A percentile compares a stretch with the other conserved stretches of the same genome.
phyloP scores from a whole-genome alignment of 2,113 vertebrate genomes.

The Kryptolebias marmoratus region DNA sequence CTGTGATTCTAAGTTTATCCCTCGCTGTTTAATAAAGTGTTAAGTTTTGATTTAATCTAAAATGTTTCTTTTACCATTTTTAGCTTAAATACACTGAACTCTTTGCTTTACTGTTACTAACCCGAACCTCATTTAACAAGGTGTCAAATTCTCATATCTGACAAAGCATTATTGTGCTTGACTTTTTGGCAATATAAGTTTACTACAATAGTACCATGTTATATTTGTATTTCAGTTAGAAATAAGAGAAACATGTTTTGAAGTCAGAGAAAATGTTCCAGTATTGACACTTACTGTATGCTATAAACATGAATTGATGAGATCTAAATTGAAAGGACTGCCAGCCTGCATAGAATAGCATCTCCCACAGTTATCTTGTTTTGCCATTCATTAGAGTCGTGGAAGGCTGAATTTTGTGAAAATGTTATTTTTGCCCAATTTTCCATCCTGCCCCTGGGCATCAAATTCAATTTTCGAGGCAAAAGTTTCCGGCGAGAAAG shows the following conservation, averaged over 20 bases:
- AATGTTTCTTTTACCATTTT: conserved; percentile 11
- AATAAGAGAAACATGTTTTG: conserved; percentile 25
- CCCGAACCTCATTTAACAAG: conserved; percentile 10
- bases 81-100: not conserved
- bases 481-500: conserved; percentile 75
- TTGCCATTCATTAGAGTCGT: conserved; percentile 76
- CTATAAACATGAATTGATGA: conserved; percentile 66
- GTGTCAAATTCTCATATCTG: conserved; percentile 11
- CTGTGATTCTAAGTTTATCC: conserved; percentile 65
- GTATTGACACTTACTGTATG: conserved; percentile 23
- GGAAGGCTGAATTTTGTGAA: conserved; percentile 73
- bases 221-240: conserved; percentile 17
- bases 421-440: conserved; percentile 84
- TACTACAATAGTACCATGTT: conserved; percentile 9
- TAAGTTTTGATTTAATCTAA: conserved; percentile 34
- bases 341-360: conserved; percentile 39
- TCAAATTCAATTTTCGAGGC: conserved; percentile 87
- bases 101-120: not conserved
- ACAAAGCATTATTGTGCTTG: conserved; percentile 22
- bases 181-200: conserved; percentile 14
- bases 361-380: conserved; percentile 78
- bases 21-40: conserved; percentile 41
- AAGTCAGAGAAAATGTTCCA: conserved; percentile 35
- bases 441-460: conserved; percentile 82
- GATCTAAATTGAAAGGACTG: conserved; percentile 54